Percentiles rank a stretch among this genome's conserved stretches.
phyloP scores from a whole-genome alignment of 2,797 vertebrate species.

The Peromyscus eremicus region DNA sequence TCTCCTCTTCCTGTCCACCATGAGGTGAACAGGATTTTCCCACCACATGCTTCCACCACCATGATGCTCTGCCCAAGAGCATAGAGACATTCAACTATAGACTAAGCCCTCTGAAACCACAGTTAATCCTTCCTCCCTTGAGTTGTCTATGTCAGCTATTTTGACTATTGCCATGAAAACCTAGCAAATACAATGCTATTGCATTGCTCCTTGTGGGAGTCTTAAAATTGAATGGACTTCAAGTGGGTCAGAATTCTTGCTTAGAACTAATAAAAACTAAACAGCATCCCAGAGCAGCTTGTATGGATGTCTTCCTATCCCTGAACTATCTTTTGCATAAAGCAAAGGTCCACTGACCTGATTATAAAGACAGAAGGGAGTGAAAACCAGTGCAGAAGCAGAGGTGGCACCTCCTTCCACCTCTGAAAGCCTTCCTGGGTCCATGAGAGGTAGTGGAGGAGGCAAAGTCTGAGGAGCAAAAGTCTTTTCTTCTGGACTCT shows the following conservation, averaged over 20 bases:
- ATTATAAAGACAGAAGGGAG: background rate
- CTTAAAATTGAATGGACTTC: background rate
- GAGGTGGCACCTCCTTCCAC: rapidly evolving
- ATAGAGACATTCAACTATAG: background rate
- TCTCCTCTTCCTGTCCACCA: background rate
- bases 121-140: background rate
- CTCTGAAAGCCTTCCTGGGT: too few species aligned
- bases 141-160: background rate
- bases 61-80: background rate
- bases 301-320: background rate
- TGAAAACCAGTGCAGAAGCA: background rate
- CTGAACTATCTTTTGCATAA: background rate
- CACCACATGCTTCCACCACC: background rate
- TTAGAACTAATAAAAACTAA: background rate
- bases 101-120: background rate
- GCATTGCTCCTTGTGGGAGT: background rate
- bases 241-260: background rate
- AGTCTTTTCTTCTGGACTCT: background rate
- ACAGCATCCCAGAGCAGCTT: background rate
- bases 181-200: background rate
- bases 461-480: background rate
- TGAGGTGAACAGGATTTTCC: background rate
- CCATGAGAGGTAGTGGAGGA: rapidly evolving
- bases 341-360: too few species aligned
- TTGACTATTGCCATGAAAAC: background rate